Base-by-base conservation (phyloP, 2,797 vertebrate species). In the Protosalanx chinensis region DNA sequence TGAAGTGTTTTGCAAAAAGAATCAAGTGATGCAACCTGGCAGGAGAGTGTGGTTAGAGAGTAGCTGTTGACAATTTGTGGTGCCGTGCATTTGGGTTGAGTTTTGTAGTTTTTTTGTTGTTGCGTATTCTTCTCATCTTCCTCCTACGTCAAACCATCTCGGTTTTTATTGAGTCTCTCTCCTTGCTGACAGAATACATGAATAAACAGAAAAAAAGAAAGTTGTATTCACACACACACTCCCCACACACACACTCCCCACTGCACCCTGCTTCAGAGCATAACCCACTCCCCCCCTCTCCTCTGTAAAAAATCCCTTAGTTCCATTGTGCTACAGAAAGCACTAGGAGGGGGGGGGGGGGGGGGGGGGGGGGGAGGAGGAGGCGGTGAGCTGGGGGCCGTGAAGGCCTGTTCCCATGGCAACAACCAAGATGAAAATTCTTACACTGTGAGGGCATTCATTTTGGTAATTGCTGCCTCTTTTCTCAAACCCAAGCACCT, bases 381-480 rank as follows among this genome's bases (percentile, higher is more conserved):
- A n/a, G n/a, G n/a, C n/a, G n/a, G 80, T 81, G 74, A 82, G 57
- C 81, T 80, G 88, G 83, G 79, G 82, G 83, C 81, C 73, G 80
- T 81, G 75, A 82, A 73, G 82, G 87, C 84, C 82, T 79, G 92
- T 94, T 94, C 81, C 94, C 94, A 95, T 96, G 93, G 93, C 89
- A 96, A 97, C 94, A 83, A 90, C 83, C 84, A 84, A 89, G 91
- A 93, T 85, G 87, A 94, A 93, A 93, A 95, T 94, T 93, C 90
- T 93, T 92, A 92, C 92, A 92, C 88, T 91, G 91, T 89, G 88
- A 94, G 90, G 91, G 91, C 92, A 88, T 91, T 94, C 85, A 91
- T 92, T 92, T 92, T 88, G 83, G 85, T 94, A 93, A 95, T 94
- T 93, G 92, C 89, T 88, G 89, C 89, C 83, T 87, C 62, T 88